phyloP scores from a whole-genome alignment of 2,888 invertebrate genomes.

The Himalopsyche japonica region DNA sequence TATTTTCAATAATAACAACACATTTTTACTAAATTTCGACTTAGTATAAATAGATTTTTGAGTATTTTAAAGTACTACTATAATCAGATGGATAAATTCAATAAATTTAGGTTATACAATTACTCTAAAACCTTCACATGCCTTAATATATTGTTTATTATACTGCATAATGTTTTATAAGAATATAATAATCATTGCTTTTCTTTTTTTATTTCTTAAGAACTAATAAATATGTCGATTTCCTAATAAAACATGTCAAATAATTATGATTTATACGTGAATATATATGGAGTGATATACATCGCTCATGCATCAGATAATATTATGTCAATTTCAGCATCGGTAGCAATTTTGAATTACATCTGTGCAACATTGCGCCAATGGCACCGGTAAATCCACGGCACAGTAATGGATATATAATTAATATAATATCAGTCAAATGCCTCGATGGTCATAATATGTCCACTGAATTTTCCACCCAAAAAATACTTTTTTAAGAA shows the following conservation, averaged over 20 bases:
- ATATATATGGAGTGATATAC: not conserved
- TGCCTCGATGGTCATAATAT: not conserved
- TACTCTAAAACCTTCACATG: no score
- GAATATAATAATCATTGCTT: no score
- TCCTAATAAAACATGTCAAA: not conserved
- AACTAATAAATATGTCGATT: not conserved
- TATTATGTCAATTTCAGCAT: not conserved
- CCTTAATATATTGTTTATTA: no score
- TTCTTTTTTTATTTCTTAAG: no score
- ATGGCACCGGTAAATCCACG: not conserved
- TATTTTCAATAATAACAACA: no score
- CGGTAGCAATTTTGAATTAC: not conserved
- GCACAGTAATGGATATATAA: not conserved
- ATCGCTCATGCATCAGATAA: not conserved
- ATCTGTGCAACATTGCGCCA: not conserved
- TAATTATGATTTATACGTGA: not conserved
- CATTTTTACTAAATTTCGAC: no score
- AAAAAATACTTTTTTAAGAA: no score
- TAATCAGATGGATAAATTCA: no score
- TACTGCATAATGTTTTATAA: no score
- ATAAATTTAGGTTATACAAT: no score
- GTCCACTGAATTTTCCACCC: not conserved
- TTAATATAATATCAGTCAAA: not conserved
- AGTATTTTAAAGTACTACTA: no score
- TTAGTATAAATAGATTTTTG: no score